phyloP scores from a whole-genome alignment of 1,140 invertebrate species.

The Lasioglossum baleicum region DNA sequence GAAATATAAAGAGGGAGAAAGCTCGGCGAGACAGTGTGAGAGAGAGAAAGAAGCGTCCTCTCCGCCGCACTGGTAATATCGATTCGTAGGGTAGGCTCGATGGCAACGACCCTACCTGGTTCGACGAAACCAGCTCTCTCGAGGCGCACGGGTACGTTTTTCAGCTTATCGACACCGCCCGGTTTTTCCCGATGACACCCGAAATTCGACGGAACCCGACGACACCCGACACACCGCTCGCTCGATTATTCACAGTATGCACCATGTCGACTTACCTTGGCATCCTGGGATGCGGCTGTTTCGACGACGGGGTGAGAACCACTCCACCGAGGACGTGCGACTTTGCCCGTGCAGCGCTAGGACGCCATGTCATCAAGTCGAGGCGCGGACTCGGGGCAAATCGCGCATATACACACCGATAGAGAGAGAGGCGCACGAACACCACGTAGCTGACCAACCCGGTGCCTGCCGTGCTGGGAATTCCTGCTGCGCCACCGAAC shows the following conservation, averaged over 20 bases:
- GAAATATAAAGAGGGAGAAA: constrained; percentile 40
- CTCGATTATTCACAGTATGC: constrained; percentile 24
- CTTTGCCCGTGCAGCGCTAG: constrained; percentile 71
- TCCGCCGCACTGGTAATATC: constrained; percentile 67
- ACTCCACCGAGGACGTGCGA: constrained; percentile 64
- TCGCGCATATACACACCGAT: constrained; percentile 57
- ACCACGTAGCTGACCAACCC: constrained; percentile 59
- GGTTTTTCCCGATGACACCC: constrained; percentile 61
- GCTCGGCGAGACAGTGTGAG: constrained; percentile 48
- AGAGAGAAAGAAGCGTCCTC: constrained; percentile 53
- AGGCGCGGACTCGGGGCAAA: constrained; percentile 66
- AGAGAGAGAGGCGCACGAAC: constrained; percentile 52
- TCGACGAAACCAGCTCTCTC: constrained; percentile 38
- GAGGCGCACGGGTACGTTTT: constrained; percentile 59
- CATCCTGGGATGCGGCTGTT: constrained; percentile 64
- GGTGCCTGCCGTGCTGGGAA: constrained; percentile 58
- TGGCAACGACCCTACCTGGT: constrained; percentile 75
- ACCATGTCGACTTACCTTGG: constrained; percentile 69
- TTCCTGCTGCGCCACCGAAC: constrained; percentile 74
- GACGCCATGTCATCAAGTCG: constrained; percentile 79
- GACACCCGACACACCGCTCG: constrained; percentile 18
- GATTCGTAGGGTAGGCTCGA: constrained; percentile 75
- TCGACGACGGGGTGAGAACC: constrained; percentile 55
- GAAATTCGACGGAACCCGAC: constrained; percentile 26
- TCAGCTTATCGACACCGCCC: constrained; percentile 67